These are phyloP conservation scores for Troides helena DNA, from an alignment of 2,888 invertebrate genomes.

Conservation along the genomic window DNA sequence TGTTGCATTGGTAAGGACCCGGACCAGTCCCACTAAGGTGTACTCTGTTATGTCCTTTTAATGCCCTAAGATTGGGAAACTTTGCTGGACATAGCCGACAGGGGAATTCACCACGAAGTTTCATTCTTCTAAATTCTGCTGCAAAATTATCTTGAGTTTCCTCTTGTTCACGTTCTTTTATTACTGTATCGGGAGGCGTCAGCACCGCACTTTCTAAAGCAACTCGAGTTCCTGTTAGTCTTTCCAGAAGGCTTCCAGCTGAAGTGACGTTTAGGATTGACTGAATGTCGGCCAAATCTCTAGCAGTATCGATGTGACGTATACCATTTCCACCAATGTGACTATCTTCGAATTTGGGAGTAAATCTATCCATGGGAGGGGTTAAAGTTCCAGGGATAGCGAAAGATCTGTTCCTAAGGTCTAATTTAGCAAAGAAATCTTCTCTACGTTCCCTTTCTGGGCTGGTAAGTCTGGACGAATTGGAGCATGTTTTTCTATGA, in stretches of 20 bases:
- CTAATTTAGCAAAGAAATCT: constrained; percentile 90
- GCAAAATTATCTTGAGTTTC: constrained; percentile 92
- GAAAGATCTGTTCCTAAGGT: constrained; percentile 86
- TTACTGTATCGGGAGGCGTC: constrained; percentile 68
- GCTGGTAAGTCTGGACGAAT: constrained; percentile 59
- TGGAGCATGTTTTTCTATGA: constrained; percentile 78
- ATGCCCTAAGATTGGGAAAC: constrained; percentile 92
- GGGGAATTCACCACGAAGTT: constrained; percentile 92
- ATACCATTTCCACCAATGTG: constrained; percentile 63
- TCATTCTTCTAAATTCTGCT: constrained; percentile 93
- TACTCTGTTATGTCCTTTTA: constrained; percentile 94
- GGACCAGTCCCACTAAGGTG: constrained; percentile 89
- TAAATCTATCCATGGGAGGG: constrained; percentile 68
- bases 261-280: constrained; percentile 90
- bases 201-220: constrained; percentile 66
- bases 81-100: constrained; percentile 93
- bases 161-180: constrained; percentile 73
- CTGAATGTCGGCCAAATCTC: constrained; percentile 92
- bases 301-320: constrained; percentile 79
- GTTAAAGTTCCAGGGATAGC: constrained; percentile 71
- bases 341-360: constrained; percentile 66
- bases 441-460: constrained; percentile 84
- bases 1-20: constrained; percentile 94
- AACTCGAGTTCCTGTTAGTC: constrained; percentile 75
- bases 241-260: constrained; percentile 83